Evolutionary conservation across 2,797 vertebrate species (phyloP).

Genomic region (Sarcoramphus papa): DNA sequence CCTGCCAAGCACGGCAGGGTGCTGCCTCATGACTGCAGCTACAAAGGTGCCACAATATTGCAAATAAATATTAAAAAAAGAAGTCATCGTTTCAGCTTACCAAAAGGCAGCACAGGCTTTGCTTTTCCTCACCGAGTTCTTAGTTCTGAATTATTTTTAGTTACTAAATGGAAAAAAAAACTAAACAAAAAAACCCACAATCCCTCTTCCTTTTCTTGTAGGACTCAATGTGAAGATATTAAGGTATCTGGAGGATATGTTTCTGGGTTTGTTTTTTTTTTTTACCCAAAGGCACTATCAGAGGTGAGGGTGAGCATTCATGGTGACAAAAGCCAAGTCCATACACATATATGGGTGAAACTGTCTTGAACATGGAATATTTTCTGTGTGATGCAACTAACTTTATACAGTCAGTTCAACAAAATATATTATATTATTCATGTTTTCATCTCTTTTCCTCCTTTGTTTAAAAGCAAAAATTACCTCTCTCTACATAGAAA

Average conservation of each 20-base stretch:
- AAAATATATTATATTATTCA: background rate
- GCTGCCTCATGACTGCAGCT: background rate
- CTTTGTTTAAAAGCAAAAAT: background rate
- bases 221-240: background rate
- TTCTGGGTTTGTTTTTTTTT: background rate
- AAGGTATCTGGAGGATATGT: background rate
- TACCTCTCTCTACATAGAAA: background rate
- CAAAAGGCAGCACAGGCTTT: background rate
- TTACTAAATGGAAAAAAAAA: background rate
- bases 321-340: background rate
- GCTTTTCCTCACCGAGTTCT: background rate
- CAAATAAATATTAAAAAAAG: conserved; percentile 10
- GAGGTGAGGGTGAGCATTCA: background rate
- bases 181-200: accelerated
- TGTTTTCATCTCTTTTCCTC: background rate
- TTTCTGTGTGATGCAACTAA: background rate
- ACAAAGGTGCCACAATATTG: background rate
- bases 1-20: conserved; percentile 37
- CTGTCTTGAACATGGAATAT: background rate
- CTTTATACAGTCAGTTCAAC: background rate
- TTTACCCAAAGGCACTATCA: background rate
- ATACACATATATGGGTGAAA: background rate
- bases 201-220: background rate
- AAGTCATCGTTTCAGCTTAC: background rate
- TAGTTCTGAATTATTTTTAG: background rate